phyloP scores from a whole-genome alignment of 1,140 invertebrate genomes.

The Sycobia sp. region DNA sequence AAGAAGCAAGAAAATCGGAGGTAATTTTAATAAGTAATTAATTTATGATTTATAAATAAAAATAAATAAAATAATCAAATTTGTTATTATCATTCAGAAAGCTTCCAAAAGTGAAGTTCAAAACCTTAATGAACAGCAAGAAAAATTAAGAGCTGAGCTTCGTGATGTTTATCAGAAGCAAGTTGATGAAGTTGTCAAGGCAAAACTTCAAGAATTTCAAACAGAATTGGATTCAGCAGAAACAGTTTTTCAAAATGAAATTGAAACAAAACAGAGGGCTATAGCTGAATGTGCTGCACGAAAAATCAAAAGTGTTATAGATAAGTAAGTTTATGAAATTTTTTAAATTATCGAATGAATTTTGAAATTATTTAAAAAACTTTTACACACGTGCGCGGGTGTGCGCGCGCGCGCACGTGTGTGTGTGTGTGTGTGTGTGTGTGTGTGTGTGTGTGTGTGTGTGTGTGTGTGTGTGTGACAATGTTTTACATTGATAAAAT shows the following conservation, averaged over 20 bases:
- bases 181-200: slow-evolving; percentile 75
- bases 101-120: slow-evolving; percentile 64
- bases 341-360: neutral
- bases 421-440: too few species aligned
- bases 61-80: slow-evolving; percentile 14
- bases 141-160: slow-evolving; percentile 70
- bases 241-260: slow-evolving; percentile 67
- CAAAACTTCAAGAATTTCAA: slow-evolving; percentile 80
- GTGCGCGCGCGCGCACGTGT: too few species aligned
- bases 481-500: too few species aligned
- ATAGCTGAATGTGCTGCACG: slow-evolving; percentile 72
- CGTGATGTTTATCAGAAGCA: slow-evolving; percentile 79
- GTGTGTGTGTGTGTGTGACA: too few species aligned
- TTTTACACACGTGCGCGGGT: too few species aligned
- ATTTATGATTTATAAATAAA: slow-evolving; percentile 4
- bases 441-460: too few species aligned
- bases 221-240: slow-evolving; percentile 73
- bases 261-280: slow-evolving; percentile 68
- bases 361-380: neutral
- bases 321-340: slow-evolving; percentile 70
- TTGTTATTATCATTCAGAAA: slow-evolving; percentile 55
- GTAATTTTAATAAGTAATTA: slow-evolving; percentile 46
- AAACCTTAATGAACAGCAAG: slow-evolving; percentile 64
- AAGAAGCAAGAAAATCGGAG: slow-evolving; percentile 61
- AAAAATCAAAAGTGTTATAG: slow-evolving; percentile 73